phyloP scores from a whole-genome alignment of 2,113 vertebrate species.

The Morone chrysops region DNA sequence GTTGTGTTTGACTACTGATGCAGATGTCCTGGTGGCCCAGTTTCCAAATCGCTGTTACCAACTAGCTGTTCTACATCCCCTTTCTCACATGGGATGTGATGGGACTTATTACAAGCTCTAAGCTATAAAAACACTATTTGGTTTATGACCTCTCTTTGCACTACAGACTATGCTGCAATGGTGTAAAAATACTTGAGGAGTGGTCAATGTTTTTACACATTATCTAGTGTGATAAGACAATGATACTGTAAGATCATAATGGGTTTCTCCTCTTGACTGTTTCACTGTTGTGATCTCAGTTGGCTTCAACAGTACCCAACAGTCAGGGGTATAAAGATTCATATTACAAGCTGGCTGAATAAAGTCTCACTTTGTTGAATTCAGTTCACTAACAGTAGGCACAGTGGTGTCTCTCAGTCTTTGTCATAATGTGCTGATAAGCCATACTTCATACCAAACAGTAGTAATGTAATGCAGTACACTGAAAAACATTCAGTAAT shows the following conservation, averaged over 20 bases:
- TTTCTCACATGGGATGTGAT: conserved; percentile 20
- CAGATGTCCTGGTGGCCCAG: conserved; percentile 38
- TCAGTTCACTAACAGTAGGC: neutral
- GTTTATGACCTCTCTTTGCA: neutral
- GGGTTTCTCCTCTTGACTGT: neutral
- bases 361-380: neutral
- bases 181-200: neutral
- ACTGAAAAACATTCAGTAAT: conserved; percentile 3
- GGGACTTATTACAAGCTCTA: conserved; percentile 14
- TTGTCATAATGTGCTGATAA: neutral
- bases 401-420: neutral
- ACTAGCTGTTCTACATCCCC: conserved; percentile 13
- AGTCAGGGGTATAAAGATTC: neutral
- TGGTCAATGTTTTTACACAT: neutral
- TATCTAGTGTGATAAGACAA: neutral
- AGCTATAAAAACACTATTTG: conserved; percentile 11
- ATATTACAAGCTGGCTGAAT: neutral
- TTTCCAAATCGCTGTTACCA: conserved; percentile 22
- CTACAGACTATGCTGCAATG: neutral
- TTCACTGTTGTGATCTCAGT: neutral
- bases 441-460: neutral
- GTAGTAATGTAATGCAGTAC: neutral
- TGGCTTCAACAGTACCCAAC: neutral
- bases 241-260: neutral
- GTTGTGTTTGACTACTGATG: conserved; percentile 53